phyloP scores from a whole-genome alignment of 2,797 vertebrate species.

The Carapus acus region DNA sequence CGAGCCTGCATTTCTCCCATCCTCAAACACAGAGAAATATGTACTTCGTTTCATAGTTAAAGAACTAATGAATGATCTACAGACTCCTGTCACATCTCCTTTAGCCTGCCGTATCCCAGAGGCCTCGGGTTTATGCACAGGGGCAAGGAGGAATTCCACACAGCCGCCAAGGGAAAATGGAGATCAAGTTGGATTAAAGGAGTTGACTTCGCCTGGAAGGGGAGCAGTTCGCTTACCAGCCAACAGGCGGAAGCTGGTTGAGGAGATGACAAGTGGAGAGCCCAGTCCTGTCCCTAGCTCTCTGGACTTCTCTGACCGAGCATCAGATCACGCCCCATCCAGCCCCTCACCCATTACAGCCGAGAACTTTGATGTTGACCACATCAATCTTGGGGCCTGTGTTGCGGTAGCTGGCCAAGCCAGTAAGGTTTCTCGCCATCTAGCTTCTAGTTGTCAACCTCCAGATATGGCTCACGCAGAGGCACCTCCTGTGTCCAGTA shows the following conservation, averaged over 20 bases:
- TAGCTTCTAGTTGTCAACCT: conserved; percentile 64
- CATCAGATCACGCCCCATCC: conserved; percentile 47
- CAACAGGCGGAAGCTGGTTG: conserved; percentile 74
- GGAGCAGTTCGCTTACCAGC: conserved; percentile 63
- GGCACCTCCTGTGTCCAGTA: conserved; percentile 51
- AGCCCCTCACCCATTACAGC: conserved; percentile 63
- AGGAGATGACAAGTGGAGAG: conserved; percentile 78
- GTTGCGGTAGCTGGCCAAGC: conserved; percentile 56
- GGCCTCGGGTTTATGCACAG: conserved; percentile 49
- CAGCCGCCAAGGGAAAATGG: conserved; percentile 62
- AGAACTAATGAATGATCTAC: conserved; percentile 72
- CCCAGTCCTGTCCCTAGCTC: conserved; percentile 72
- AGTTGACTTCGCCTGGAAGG: conserved; percentile 75
- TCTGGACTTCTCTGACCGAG: conserved; percentile 71
- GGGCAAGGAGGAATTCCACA: conserved; percentile 78
- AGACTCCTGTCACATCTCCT: conserved; percentile 45
- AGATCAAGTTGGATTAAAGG: conserved; percentile 62
- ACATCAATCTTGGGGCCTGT: conserved; percentile 53
- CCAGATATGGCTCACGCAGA: conserved; percentile 49
- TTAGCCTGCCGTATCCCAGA: conserved; percentile 52
- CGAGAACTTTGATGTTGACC: conserved; percentile 71
- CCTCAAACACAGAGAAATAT: conserved; percentile 87
- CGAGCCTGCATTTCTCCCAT: conserved; percentile 84
- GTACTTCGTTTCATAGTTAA: conserved; percentile 76
- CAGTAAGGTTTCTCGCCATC: conserved; percentile 62